Percentiles rank a stretch among this genome's conserved stretches.
Conservation (phyloP, 2,797 vertebrate species). For the Cichlasoma orientale region DNA sequence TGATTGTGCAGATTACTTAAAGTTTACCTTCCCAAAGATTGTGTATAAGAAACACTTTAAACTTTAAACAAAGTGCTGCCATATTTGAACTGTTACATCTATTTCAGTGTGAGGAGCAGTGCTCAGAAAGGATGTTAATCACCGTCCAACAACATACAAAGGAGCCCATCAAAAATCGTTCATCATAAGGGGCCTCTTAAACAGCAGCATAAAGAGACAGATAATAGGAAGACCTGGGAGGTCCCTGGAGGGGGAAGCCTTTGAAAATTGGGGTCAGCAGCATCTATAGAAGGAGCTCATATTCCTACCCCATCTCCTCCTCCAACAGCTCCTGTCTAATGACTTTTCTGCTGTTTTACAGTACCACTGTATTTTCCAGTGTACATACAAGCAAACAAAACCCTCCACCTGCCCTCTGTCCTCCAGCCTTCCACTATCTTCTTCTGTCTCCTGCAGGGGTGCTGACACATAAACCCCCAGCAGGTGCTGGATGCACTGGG, state of each 20-base stretch:
- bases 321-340: conserved; percentile 18
- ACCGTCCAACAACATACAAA: conserved; percentile 65
- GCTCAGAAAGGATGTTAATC: conserved; percentile 62
- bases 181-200: conserved; percentile 69
- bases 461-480: conserved; percentile 78
- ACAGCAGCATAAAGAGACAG: conserved; percentile 56
- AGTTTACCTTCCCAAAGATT: conserved; percentile 2
- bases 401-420: conserved; percentile 15
- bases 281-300: conserved; percentile 60
- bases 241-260: conserved; percentile 65
- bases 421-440: conserved; percentile 46
- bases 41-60: conserved; percentile 4
- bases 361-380: conserved; percentile 38
- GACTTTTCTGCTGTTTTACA: conserved; percentile 33
- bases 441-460: conserved; percentile 59
- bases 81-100: conserved; percentile 39
- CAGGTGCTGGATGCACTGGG: conserved; percentile 72
- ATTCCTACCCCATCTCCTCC: conserved; percentile 48
- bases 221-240: conserved; percentile 74
- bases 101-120: conserved; percentile 29
- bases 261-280: conserved; percentile 77
- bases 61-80: conserved; percentile 8
- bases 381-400: conserved; percentile 18
- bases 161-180: conserved; percentile 66
- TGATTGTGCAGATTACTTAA: conserved; percentile 19